Conservation (phyloP, 2,113 vertebrate species). For the Acanthisitta chloris region DNA sequence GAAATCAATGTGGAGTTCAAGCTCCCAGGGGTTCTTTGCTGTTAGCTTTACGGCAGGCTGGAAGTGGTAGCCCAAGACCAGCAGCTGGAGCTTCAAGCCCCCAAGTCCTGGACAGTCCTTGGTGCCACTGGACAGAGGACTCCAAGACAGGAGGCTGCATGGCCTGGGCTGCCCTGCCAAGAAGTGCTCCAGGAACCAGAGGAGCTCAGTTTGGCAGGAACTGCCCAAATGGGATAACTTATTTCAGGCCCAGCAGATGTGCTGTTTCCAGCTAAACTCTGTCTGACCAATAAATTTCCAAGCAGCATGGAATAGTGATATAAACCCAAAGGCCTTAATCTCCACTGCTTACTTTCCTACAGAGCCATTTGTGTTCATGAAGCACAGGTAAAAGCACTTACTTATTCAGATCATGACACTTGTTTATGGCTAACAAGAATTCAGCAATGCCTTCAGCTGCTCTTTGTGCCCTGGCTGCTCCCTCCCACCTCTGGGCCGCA, state of each 20-base stretch:
- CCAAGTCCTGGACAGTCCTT: not conserved
- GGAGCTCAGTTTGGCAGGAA: not conserved
- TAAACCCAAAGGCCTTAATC: not conserved
- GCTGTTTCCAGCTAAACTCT: not conserved
- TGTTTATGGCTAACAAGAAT: not conserved
- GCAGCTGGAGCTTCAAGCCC: not conserved
- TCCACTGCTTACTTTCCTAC: not conserved
- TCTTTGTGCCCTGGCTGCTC: not conserved
- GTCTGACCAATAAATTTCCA: not conserved
- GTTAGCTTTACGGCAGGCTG: not conserved
- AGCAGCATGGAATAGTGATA: not conserved
- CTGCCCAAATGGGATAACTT: not conserved
- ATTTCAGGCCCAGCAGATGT: not conserved
- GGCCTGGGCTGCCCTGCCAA: not conserved
- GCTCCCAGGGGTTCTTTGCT: not conserved
- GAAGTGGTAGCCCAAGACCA: not conserved
- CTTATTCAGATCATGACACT: not conserved
- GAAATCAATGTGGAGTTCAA: not conserved
- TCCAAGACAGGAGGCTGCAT: not conserved
- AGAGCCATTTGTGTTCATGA: not conserved
- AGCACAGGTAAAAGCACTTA: not conserved
- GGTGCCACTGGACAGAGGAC: not conserved
- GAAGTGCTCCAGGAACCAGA: not conserved
- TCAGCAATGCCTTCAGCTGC: not conserved
- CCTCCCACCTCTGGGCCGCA: not conserved